Evolutionary conservation across 2,888 invertebrate genomes (phyloP).

Genomic region (Terebella lapidaria): DNA sequence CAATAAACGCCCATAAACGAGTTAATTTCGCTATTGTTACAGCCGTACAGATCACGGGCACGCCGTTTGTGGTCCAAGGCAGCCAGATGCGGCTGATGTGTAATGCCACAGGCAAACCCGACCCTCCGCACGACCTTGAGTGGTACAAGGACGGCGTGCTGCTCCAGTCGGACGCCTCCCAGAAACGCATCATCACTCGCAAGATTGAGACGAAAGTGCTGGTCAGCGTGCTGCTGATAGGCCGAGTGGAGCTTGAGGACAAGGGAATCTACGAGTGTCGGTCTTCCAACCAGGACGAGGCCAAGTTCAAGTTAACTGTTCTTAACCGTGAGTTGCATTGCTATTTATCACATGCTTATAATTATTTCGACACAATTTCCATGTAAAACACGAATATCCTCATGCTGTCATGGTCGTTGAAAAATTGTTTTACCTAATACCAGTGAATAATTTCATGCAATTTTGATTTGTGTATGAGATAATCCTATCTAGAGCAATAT

Average conservation of each 20-base stretch:
- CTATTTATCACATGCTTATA: too few relatives aligned
- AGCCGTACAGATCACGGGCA: conserved; percentile 38
- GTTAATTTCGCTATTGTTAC: too few relatives aligned
- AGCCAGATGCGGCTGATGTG: conserved; percentile 34
- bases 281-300: conserved; percentile 36
- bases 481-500: too few relatives aligned
- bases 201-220: conserved; percentile 36
- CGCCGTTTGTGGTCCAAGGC: conserved; percentile 39
- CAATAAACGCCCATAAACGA: too few relatives aligned
- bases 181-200: conserved; percentile 40
- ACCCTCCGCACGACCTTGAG: conserved; percentile 41
- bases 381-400: too few relatives aligned
- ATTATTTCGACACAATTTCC: too few relatives aligned
- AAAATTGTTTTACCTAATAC: too few relatives aligned
- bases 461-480: too few relatives aligned
- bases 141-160: conserved; percentile 44
- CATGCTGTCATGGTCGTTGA: too few relatives aligned
- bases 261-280: conserved; percentile 42
- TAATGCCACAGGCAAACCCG: conserved; percentile 43
- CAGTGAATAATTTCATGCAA: too few relatives aligned
- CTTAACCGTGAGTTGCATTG: conserved; percentile 45
- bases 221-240: conserved; percentile 36
- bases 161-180: conserved; percentile 30
- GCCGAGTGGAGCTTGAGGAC: conserved; percentile 32
- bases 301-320: conserved; percentile 37